Evolutionary conservation across 2,113 vertebrate species (phyloP), one percentile per base, ranked within the genome.

Genomic region (Aleadryas rufinucha): DNA sequence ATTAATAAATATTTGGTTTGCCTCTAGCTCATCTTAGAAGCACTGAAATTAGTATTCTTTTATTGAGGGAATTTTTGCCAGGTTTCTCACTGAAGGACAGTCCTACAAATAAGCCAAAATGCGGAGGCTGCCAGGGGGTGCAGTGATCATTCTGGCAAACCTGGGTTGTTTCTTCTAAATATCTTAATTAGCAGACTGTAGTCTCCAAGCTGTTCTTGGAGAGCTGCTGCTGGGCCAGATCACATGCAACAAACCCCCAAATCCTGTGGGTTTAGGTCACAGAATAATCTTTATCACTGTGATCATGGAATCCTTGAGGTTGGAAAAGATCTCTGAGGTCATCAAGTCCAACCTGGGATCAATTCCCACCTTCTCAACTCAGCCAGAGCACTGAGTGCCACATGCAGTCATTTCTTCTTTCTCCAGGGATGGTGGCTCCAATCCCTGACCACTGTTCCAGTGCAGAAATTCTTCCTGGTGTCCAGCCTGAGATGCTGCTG

Each of bases 111-210:
- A 79, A 93, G 84, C 86, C 68, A 89, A 87, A 91, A 63, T 11
- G 42, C 0, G 7, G 70, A 87, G 72, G 75, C 74, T 97, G 94
- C 95, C 94, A 89, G 89, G 65, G 91, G 76, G 39, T 94, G 79
- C 94, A 71, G 68, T 35, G 92, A 92, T 91, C 47, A 0, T 93
- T 90, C 88, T 96, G 96, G 82, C 92, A 87, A 90, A 86, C 76
- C 81, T 81, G 88, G 33, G 39, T 72, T 91, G 52, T 91, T 96
- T 96, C 93, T 96, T 95, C 71, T 71, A 44, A 94, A 84, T 68
- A 60, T 92, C 93, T 96, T 97, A 90, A 96, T 97, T 96, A 97
- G 85, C 85, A 90, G 47, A 84, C 56, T 64, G 2, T 3, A 39
- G 11, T 66, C 83, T 89, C 90, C 91, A 90, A 65, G 81, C 91